Evolutionary conservation across 1,140 invertebrate genomes (phyloP).

Genomic region (Drosophila serrata): DNA sequence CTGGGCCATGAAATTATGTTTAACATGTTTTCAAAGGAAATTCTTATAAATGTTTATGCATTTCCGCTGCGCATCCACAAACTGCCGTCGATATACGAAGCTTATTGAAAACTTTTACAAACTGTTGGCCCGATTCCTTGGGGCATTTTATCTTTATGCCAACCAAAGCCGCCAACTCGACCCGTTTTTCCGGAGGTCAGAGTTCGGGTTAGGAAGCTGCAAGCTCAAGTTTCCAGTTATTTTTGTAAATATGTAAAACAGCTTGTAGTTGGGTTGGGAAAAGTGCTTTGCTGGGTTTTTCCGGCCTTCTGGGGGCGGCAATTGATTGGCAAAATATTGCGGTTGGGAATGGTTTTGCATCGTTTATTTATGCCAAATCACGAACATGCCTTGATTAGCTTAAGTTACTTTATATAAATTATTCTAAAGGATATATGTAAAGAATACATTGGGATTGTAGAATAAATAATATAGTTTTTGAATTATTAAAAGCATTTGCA

Average conservation of each 20-base stretch:
- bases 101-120: constrained; percentile 78
- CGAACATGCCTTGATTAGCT: constrained; percentile 24
- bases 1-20: constrained; percentile 69
- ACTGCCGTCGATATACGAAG: constrained; percentile 50
- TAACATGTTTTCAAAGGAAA: constrained; percentile 66
- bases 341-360: constrained; percentile 8
- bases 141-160: constrained; percentile 72
- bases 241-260: constrained; percentile 36
- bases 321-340: constrained; percentile 69
- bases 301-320: constrained; percentile 16
- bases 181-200: constrained; percentile 19
- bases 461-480: no score
- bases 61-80: constrained; percentile 57
- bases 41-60: constrained; percentile 78
- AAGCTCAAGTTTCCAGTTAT: not conserved
- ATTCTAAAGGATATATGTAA: no score
- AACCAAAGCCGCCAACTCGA: constrained; percentile 21
- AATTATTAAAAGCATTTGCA: no score
- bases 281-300: constrained; percentile 20
- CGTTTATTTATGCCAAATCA: constrained; percentile 30
- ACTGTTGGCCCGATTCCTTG: constrained; percentile 68
- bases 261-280: constrained; percentile 36
- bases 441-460: no score
- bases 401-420: not conserved
- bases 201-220: constrained; percentile 11